Base-by-base conservation (phyloP, 1,140 invertebrate genomes). In the Plodia interpunctella region DNA sequence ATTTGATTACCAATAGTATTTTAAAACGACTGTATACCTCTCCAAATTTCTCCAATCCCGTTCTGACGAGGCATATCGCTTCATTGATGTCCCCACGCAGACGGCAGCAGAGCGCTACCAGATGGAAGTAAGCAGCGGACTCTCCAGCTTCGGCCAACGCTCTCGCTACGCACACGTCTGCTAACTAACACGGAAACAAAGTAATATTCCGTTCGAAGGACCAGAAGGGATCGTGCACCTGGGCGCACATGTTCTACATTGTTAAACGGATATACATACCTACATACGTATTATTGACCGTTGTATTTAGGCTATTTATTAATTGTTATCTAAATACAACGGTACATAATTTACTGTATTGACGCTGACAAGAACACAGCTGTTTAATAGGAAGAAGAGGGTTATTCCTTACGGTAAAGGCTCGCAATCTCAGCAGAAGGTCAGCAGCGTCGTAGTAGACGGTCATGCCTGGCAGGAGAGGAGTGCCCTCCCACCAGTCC, bases 401-500 rank as follows among this genome's bases (percentile, higher is more conserved):
- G 10, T 9, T 32, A 32, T 21, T 9, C 68, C 66, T 70, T 25
- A 87, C 84, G 44, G 69, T 20, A 18, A 87, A 59, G 44, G 65
- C 77, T 57, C 86, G 70, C n/a, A 88, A 38, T 49, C 86, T 73
- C 0, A 88, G 57, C 0, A 88, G 64, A 0, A 88, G 61, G 50
- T 88, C 86, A 18, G 82, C 78, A 0, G 79, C 76, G 9, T 83
- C 75, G 28, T 78, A 82, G 52, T 79, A 86, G 0, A 58, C 51
- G 38, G 65, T 81, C 20, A 72, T 78, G 15, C 74, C 72, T 0
- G 77, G 75, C 30, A 81, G 58, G 0, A 87, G 50, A 0, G 80
- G 80, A 0, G 82, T 84, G 8, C 64, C 50, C 50, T 87, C 81
- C 83, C 83, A 88, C 83, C 82, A 88, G 60, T 88, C 86, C 0